Conservation (phyloP, 1,140 invertebrate genomes). For the Drosophila nikananu region DNA sequence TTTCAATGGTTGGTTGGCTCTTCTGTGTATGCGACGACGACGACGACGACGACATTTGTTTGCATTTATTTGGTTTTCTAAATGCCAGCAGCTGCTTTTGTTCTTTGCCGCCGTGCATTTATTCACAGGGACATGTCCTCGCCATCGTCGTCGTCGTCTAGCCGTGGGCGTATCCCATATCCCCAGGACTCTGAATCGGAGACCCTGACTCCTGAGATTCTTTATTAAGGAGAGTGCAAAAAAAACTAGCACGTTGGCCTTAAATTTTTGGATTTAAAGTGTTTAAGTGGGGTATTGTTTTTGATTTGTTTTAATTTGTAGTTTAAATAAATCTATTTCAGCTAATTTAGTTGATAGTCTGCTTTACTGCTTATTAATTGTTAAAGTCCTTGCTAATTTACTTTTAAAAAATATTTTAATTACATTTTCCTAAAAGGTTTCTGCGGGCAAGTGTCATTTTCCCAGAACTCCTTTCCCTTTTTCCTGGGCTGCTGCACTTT, state of each 20-base stretch:
- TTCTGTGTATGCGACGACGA: constrained; percentile 49
- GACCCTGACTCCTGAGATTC: constrained; percentile 14
- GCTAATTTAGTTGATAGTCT: neutral
- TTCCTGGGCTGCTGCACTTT: constrained; percentile 26
- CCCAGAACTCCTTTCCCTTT: neutral
- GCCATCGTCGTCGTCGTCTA: constrained; percentile 48
- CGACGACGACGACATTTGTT: constrained; percentile 72
- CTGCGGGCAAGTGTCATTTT: neutral
- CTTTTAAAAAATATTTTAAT: neutral
- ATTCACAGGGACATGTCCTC: constrained; percentile 38
- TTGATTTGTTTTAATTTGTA: neutral
- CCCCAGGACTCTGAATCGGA: constrained; percentile 5
- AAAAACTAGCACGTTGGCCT: constrained; percentile 3
- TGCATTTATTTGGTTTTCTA: constrained; percentile 77
- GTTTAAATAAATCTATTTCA: neutral
- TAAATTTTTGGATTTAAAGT: constrained; percentile 1
- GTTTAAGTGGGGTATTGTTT: neutral
- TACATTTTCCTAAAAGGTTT: constrained; percentile 9
- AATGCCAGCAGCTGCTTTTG: constrained; percentile 42
- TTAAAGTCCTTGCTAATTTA: neutral
- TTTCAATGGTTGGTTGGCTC: constrained; percentile 46
- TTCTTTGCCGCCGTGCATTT: constrained; percentile 20
- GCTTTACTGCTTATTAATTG: no score
- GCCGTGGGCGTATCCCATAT: constrained; percentile 55
- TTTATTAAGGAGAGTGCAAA: constrained; percentile 10